A percentile compares a stretch with the other conserved stretches of the same genome.
Conservation (phyloP, 1,140 invertebrate species). For the Ceratitis capitata region DNA sequence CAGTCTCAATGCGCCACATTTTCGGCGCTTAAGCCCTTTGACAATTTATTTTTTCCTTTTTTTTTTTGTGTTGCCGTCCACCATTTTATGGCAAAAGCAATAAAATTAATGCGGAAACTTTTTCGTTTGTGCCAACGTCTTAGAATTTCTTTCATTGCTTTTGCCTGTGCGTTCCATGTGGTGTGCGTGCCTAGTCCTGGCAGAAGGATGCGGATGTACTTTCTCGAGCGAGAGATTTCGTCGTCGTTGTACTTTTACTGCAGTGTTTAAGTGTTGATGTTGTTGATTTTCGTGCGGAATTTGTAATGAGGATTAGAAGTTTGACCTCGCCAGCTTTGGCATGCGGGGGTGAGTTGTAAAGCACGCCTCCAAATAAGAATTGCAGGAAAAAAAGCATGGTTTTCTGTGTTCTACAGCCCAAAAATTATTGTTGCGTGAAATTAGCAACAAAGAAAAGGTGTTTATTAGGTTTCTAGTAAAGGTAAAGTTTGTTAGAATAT, state of each 20-base stretch:
- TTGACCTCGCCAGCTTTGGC: not conserved
- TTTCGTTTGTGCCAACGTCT: not conserved
- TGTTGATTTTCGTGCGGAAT: not conserved
- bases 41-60: not conserved
- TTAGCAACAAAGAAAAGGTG: not conserved
- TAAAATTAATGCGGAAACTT: constrained; percentile 16
- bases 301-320: constrained; percentile 10
- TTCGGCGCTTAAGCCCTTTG: not conserved
- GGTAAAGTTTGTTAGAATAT: not conserved
- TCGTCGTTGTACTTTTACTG: not conserved
- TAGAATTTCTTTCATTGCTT: not conserved
- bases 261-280: not conserved
- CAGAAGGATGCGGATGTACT: not conserved
- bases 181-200: not conserved
- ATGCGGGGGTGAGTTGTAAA: not conserved
- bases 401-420: not conserved
- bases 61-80: not conserved
- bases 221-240: not conserved
- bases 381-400: not conserved
- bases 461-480: not conserved
- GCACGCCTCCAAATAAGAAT: not conserved
- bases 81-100: not conserved
- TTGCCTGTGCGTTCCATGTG: not conserved
- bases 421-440: constrained; percentile 7
- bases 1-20: not conserved